Conservation (phyloP, 2,797 vertebrate species). For the Phoeniculus purpureus region DNA sequence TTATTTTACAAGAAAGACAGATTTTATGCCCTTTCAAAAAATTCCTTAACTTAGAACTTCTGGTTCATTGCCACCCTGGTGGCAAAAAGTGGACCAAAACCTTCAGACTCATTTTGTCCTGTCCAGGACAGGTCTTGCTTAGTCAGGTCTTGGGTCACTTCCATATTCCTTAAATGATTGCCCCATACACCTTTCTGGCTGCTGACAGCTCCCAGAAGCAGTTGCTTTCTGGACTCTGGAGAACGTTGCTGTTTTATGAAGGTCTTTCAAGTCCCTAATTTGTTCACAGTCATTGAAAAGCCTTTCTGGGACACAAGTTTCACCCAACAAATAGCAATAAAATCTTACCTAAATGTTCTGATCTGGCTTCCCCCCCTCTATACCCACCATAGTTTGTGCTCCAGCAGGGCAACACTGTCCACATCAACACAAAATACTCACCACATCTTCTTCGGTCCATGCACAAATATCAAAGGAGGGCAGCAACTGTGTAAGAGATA, state of each 20-base stretch:
- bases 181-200: background rate
- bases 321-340: background rate
- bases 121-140: background rate
- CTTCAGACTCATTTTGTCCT: background rate
- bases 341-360: background rate
- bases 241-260: background rate
- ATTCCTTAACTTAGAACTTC: background rate
- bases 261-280: background rate
- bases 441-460: constrained; percentile 98
- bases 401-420: background rate
- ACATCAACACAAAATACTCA: constrained; percentile 77
- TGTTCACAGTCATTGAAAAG: background rate
- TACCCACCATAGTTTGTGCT: background rate
- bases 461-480: constrained; percentile 93
- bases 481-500: constrained; percentile 87
- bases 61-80: background rate
- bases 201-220: background rate
- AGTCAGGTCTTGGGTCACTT: background rate
- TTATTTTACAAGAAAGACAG: background rate
- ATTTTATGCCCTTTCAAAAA: background rate
- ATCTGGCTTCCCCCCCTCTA: background rate
- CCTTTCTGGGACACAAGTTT: background rate
- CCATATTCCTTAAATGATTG: background rate
- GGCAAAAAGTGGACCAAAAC: background rate
- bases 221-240: background rate